These are phyloP conservation scores for Ganaspis sp. DNA, from an alignment of 1,140 invertebrate genomes.

Conservation along the genomic window DNA sequence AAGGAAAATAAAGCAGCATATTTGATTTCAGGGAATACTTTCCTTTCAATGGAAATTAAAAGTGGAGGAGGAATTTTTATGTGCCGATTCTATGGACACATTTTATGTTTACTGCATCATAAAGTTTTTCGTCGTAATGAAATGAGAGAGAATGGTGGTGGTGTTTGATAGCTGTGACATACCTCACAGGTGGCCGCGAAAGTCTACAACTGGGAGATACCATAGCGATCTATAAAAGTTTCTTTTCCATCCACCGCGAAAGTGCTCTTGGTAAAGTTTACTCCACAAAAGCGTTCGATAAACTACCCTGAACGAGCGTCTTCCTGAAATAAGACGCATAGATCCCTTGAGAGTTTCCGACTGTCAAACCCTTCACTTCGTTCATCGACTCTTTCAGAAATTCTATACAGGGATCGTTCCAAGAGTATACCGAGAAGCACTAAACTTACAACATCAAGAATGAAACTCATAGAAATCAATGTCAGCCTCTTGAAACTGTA, in stretches of 20 bases:
- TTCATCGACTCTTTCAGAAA: background rate
- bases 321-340: conserved; percentile 1
- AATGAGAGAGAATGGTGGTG: background rate
- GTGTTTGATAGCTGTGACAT: background rate
- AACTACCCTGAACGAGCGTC: background rate
- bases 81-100: background rate
- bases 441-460: background rate
- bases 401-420: background rate
- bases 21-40: background rate
- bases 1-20: background rate
- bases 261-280: conserved; percentile 19
- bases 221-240: conserved; percentile 18
- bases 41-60: background rate
- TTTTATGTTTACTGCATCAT: conserved; percentile 6
- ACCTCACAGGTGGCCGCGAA: conserved; percentile 8
- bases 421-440: background rate
- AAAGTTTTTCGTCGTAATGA: conserved; percentile 13
- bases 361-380: conserved; percentile 2
- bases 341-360: background rate
- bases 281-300: conserved; percentile 1
- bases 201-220: conserved; percentile 3
- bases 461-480: conserved; percentile 8
- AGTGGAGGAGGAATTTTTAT: background rate
- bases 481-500: background rate
- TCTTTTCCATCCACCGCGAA: background rate